These are phyloP conservation scores for Terrapene triunguis DNA, from an alignment of 2,113 vertebrate genomes.

Conservation along the genomic window DNA sequence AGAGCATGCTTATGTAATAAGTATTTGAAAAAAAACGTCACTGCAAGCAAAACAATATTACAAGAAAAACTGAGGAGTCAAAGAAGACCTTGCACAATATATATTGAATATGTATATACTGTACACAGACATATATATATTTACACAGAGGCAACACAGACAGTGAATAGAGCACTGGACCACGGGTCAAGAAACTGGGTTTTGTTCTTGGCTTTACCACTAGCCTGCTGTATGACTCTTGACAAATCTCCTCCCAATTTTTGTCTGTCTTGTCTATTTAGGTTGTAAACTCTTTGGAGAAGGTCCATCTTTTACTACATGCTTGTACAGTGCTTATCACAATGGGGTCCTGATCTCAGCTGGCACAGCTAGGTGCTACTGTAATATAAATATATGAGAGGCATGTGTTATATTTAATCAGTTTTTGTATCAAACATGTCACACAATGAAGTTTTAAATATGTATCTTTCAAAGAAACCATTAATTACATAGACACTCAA, in stretches of 20 bases:
- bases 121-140: background rate
- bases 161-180: background rate
- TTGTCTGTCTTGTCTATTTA: background rate
- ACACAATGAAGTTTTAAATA: background rate
- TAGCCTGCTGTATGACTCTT: background rate
- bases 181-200: background rate
- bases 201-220: background rate
- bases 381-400: background rate
- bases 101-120: background rate
- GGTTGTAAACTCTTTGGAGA: background rate
- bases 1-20: background rate
- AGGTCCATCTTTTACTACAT: background rate
- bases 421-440: background rate
- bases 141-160: background rate
- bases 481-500: background rate
- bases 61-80: background rate
- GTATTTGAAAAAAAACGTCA: background rate
- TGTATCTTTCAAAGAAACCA: background rate
- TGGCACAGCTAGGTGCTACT: background rate
- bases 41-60: background rate
- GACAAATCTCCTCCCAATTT: background rate
- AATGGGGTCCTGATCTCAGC: background rate
- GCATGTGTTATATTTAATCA: background rate
- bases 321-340: background rate
- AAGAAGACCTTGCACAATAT: background rate